These are phyloP conservation scores for Phrynosoma platyrhinos DNA, from an alignment of 2,113 vertebrate species.

Conservation along the genomic window DNA sequence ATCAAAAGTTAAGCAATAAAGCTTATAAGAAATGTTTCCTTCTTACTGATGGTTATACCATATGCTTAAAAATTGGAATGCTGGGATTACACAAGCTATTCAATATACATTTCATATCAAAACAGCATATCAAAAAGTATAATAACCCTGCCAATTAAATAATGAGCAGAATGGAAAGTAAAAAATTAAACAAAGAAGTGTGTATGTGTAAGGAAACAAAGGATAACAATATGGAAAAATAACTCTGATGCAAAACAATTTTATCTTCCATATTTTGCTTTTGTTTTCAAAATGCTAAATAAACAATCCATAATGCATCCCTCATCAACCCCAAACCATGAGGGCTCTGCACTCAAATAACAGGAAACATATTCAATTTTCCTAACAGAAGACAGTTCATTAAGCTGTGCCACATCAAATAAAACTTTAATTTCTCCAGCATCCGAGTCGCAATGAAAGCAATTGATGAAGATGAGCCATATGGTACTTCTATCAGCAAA, in stretches of 20 bases:
- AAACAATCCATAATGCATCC: constrained; percentile 87
- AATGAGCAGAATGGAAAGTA: constrained; percentile 63
- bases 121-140: constrained; percentile 29
- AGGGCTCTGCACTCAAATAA: constrained; percentile 88
- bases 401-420: constrained; percentile 90
- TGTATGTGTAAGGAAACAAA: constrained; percentile 6
- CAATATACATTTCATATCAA: constrained; percentile 9
- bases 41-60: constrained; percentile 9
- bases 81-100: constrained; percentile 42
- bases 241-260: constrained; percentile 81
- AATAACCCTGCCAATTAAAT: constrained; percentile 62
- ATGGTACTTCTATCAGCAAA: constrained; percentile 90
- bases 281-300: constrained; percentile 88
- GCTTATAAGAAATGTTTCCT: constrained; percentile 26
- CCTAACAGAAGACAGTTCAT: constrained; percentile 91
- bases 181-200: constrained; percentile 44
- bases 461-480: constrained; percentile 90
- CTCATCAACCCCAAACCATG: constrained; percentile 83
- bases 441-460: constrained; percentile 89
- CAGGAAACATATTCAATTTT: constrained; percentile 91
- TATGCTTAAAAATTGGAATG: constrained; percentile 41
- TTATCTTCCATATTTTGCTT: constrained; percentile 83
- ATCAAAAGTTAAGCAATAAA: constrained; percentile 39
- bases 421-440: constrained; percentile 90
- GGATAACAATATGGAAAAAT: constrained; percentile 72